Evolutionary conservation across 2,113 vertebrate species (phyloP).

Genomic region (Lophochroa leadbeateri): DNA sequence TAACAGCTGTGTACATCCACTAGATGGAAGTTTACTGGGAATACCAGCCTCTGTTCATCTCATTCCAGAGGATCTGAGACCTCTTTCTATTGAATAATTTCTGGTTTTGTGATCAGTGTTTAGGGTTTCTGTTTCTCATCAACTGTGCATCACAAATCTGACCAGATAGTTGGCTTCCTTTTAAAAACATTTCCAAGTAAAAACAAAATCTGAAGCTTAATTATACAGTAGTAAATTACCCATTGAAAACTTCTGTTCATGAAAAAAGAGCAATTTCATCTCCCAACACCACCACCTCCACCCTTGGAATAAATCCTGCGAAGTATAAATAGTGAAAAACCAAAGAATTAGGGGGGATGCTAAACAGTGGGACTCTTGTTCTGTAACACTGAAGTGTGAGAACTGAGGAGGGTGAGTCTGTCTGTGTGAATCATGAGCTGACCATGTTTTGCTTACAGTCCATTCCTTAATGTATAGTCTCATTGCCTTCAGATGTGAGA

Average conservation of each 20-base stretch:
- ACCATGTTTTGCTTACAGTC: neutral
- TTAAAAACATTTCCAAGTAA: neutral
- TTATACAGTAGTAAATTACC: neutral
- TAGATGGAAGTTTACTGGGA: neutral
- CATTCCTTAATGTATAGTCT: neutral
- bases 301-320: neutral
- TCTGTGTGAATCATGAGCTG: neutral
- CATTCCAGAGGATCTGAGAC: neutral
- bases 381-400: neutral
- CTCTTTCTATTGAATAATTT: neutral
- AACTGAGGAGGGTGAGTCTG: neutral
- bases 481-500: neutral
- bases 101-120: neutral
- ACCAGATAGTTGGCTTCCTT: neutral
- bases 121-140: constrained; percentile 12
- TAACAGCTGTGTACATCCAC: too few species aligned
- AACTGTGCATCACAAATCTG: neutral
- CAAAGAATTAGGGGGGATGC: neutral
- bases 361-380: constrained; percentile 13
- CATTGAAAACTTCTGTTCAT: neutral
- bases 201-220: neutral
- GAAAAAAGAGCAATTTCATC: constrained; percentile 5
- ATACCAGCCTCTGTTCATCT: neutral
- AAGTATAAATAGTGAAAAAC: neutral
- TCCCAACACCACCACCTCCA: neutral